A percentile compares a stretch with the other conserved stretches of the same genome.
Evolutionary conservation across 2,888 invertebrate genomes (phyloP).

Genomic region (Meandrusa payeni): DNA sequence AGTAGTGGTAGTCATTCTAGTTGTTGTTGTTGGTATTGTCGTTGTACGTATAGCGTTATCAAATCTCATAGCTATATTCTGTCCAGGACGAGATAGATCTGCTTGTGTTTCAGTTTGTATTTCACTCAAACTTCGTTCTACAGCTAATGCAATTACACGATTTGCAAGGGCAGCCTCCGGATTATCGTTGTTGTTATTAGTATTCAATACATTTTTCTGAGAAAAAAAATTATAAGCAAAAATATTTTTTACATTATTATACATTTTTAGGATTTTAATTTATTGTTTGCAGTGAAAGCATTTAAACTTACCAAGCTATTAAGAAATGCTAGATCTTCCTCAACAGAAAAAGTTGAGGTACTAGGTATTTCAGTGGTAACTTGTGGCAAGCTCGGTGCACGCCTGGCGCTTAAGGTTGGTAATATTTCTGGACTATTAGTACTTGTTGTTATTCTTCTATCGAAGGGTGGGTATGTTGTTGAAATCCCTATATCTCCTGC

Average conservation of each 20-base stretch:
- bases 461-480: conserved; percentile 59
- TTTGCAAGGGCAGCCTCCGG: conserved; percentile 74
- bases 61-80: conserved; percentile 36
- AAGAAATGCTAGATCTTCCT: conserved; percentile 81
- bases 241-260: too few relatives aligned
- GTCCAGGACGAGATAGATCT: conserved; percentile 30
- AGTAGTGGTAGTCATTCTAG: conserved; percentile 38
- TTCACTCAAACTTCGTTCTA: conserved; percentile 72
- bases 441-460: conserved; percentile 43
- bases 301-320: conserved; percentile 80
- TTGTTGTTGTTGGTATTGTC: conserved; percentile 40
- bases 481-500: conserved; percentile 61
- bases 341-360: conserved; percentile 70
- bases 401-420: conserved; percentile 43
- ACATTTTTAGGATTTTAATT: too few relatives aligned
- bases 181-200: conserved; percentile 58
- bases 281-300: too few relatives aligned
- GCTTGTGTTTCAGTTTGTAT: conserved; percentile 52
- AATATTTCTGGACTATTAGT: conserved; percentile 43
- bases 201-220: conserved; percentile 70
- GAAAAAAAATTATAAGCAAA: conserved; percentile 28
- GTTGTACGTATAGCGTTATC: conserved; percentile 44
- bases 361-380: conserved; percentile 66
- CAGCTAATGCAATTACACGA: conserved; percentile 77
- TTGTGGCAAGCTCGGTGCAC: conserved; percentile 40